Conservation (phyloP, 2,113 vertebrate genomes). For the Pteropus alecto region DNA sequence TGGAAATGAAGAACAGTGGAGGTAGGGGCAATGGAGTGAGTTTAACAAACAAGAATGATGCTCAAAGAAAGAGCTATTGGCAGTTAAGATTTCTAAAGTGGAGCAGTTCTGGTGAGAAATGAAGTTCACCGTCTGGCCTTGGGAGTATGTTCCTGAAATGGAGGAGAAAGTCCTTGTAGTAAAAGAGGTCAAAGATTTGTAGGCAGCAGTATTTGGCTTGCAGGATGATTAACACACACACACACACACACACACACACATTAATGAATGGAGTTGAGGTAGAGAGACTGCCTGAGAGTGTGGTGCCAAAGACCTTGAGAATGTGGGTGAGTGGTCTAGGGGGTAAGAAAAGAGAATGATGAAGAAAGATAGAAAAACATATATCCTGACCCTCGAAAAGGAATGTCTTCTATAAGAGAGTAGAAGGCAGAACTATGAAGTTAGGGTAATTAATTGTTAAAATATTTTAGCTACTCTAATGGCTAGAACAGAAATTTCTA, state of each 20-base stretch:
- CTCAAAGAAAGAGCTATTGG: background rate
- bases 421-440: background rate
- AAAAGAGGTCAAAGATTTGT: background rate
- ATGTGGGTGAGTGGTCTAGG: background rate
- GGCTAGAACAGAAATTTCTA: conserved; percentile 4
- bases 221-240: background rate
- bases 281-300: background rate
- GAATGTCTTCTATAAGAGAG: background rate
- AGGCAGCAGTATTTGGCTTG: background rate
- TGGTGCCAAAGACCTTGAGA: background rate
- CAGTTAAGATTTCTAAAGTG: background rate
- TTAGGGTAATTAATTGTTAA: conserved; percentile 51
- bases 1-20: background rate
- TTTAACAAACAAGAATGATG: background rate
- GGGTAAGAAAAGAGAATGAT: background rate
- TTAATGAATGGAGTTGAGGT: background rate
- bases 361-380: background rate
- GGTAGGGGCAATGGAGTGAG: background rate
- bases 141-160: conserved; percentile 5
- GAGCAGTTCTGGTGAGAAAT: background rate
- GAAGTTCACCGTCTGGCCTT: background rate
- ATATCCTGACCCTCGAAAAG: background rate
- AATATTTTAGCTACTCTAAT: conserved; percentile 23
- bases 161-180: background rate
- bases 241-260: background rate